Percentiles rank a stretch among this genome's conserved stretches.
Evolutionary conservation across 1,140 invertebrate species (phyloP).

Genomic region (Atta colombica): DNA sequence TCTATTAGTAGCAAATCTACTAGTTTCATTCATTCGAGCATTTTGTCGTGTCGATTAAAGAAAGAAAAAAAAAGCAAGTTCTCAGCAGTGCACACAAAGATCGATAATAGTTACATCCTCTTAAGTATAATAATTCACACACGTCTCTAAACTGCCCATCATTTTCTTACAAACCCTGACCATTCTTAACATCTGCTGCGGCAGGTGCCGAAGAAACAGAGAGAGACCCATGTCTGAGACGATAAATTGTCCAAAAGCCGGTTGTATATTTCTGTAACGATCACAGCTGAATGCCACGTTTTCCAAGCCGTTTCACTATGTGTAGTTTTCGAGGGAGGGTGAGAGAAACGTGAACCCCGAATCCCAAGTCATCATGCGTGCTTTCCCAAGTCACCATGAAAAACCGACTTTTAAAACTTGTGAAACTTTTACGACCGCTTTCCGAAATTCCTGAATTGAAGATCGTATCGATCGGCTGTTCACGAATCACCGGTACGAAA

Average conservation of each 20-base stretch:
- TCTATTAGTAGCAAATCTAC: neutral
- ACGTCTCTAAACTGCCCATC: conserved; percentile 7
- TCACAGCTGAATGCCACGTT: conserved; percentile 53
- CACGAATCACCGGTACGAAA: neutral
- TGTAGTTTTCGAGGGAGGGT: neutral
- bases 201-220: conserved; percentile 34
- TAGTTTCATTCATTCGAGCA: neutral
- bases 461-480: neutral
- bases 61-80: neutral
- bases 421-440: neutral
- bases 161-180: conserved; percentile 45
- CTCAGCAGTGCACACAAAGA: neutral
- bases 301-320: conserved; percentile 25
- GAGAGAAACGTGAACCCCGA: neutral
- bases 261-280: conserved; percentile 48
- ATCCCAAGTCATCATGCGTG: neutral
- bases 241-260: conserved; percentile 40
- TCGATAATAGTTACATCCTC: neutral
- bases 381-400: neutral
- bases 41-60: neutral
- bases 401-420: conserved; percentile 9
- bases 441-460: neutral
- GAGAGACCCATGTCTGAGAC: conserved; percentile 25
- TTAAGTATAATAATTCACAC: neutral
- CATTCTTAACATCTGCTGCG: conserved; percentile 51